Percentiles rank a stretch among this genome's conserved stretches.
Evolutionary conservation across 1,140 invertebrate genomes (phyloP).

Genomic region (Hestina assimilis): DNA sequence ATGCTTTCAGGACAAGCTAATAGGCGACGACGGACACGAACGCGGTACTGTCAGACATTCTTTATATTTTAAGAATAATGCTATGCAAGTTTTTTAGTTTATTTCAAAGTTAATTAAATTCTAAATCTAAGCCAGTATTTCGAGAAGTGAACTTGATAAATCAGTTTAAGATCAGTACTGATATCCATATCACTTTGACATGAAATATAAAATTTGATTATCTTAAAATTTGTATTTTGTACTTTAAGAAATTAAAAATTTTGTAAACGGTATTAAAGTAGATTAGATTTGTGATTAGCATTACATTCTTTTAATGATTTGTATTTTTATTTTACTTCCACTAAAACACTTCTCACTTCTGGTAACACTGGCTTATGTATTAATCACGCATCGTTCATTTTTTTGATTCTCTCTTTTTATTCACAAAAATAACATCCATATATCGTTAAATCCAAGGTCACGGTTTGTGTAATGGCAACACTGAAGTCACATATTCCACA

Average conservation of each 20-base stretch:
- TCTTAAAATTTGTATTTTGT: too few relatives aligned
- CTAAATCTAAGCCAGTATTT: conserved; percentile 19
- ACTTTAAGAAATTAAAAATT: too few relatives aligned
- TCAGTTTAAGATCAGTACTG: too few relatives aligned
- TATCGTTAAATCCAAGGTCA: conserved; percentile 37
- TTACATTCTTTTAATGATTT: too few relatives aligned
- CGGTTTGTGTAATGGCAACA: conserved; percentile 39
- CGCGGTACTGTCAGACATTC: conserved; percentile 13
- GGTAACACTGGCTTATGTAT: conserved; percentile 46
- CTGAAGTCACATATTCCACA: conserved; percentile 64
- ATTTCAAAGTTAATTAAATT: neutral
- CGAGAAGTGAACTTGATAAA: conserved; percentile 11
- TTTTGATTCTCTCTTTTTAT: neutral
- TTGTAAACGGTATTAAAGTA: neutral
- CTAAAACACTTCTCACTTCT: conserved; percentile 40
- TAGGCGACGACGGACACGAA: conserved; percentile 10
- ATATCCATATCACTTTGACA: too few relatives aligned
- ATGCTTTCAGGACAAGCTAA: neutral
- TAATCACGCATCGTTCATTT: conserved; percentile 1
- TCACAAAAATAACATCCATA: conserved; percentile 18
- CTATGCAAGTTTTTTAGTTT: neutral
- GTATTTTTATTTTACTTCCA: neutral
- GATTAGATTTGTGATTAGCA: too few relatives aligned
- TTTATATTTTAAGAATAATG: conserved; percentile 7
- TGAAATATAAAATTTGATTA: too few relatives aligned